Evolutionary conservation across 2,113 vertebrate genomes (phyloP), one percentile per base, ranked within the genome.

Genomic region (Saimiri boliviensis): DNA sequence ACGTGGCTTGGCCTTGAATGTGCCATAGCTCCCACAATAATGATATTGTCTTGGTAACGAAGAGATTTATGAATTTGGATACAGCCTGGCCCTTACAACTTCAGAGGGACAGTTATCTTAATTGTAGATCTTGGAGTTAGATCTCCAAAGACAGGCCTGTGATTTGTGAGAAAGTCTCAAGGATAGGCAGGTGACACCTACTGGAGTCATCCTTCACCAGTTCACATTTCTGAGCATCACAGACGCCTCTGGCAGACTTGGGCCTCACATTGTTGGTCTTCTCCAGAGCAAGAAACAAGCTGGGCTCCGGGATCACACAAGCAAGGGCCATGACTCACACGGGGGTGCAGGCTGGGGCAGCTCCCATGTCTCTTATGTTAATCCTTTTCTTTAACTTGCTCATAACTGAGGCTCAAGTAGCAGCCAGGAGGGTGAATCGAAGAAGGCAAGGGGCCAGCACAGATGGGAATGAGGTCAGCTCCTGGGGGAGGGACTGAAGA

Each of bases 271-370:
- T 47, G 37, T 35, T 49, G 37, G 21, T 52, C 37, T 21, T 60
- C 47, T 81, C 21, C 54, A 56, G 13, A 37, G 35, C 23, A 32
- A 35, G 25, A 63, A 70, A 32, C 40, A 40, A 63, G 45, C 42
- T 37, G 35, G 54, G 37, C 74, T 73, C 70, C 49, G n/a, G 52
- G 35, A 4, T 56, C 21, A 49, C 9, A 3, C n/a, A 17, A 74
- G 17, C 52, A 23, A 23, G 2, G 35, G 37, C 58, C 17, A 4
- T 6, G 4, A 6, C 13, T 56, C 32, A 37, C 30, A 32, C 3
- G 1, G 35, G 21, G 2, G 12, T 3, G 0, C 3, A 4, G 16
- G 25, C 42, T 8, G 7, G 37, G 58, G 19, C 1, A 12, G 42
- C n/a, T 32, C 10, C 8, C 3, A 2, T 27, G 11, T 21, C 66